These are phyloP conservation scores for Meriones unguiculatus DNA, from an alignment of 2,113 vertebrate genomes.

Conservation along the genomic window DNA sequence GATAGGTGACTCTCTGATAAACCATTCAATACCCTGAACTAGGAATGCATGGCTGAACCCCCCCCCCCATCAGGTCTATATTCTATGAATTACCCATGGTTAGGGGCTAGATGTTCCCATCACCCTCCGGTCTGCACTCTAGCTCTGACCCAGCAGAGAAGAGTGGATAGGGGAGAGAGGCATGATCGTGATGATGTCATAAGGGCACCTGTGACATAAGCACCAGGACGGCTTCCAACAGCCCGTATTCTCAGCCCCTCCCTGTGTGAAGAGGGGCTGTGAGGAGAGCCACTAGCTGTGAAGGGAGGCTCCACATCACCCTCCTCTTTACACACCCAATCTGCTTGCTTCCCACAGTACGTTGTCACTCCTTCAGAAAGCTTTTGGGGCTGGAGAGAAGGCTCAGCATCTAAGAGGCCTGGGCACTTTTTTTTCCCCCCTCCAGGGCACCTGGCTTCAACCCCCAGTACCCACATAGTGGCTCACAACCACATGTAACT, in stretches of 20 bases:
- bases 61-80: not conserved
- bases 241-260: not conserved
- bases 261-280: too few species aligned
- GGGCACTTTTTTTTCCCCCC: too few species aligned
- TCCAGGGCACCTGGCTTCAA: not conserved
- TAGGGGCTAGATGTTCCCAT: conserved; percentile 67
- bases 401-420: not conserved
- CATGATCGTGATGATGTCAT: conserved; percentile 61
- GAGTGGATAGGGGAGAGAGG: not conserved
- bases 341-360: not conserved
- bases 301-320: not conserved
- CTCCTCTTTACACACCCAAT: not conserved
- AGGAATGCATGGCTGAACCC: not conserved
- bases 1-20: not conserved
- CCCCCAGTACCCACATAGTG: not conserved
- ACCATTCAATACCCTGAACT: not conserved
- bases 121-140: conserved; percentile 65
- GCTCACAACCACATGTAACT: not conserved
- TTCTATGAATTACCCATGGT: conserved; percentile 43
- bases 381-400: not conserved
- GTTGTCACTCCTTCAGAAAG: not conserved
- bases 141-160: not conserved
- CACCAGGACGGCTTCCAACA: not conserved
- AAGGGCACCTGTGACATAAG: conserved; percentile 59
- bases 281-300: not conserved